Conservation (phyloP, 1,140 invertebrate genomes). For the Anastatus disparis region DNA sequence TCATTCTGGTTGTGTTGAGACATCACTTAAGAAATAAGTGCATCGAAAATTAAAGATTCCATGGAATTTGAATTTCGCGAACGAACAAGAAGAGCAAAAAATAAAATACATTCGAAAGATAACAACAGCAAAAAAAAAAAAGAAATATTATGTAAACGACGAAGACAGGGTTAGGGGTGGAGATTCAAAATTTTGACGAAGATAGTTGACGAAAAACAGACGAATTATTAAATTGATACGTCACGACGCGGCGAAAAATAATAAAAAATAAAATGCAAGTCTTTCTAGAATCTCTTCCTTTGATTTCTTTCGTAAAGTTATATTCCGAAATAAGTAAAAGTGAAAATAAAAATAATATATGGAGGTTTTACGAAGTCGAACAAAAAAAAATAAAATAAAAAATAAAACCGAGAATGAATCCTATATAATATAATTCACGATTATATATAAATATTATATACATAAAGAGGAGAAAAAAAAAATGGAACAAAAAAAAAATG, state of each 20-base stretch:
- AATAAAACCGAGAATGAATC: slow-evolving; percentile 38
- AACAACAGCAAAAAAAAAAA: neutral
- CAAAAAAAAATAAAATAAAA: neutral
- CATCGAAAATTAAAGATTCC: no score
- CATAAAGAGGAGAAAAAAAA: slow-evolving; percentile 15
- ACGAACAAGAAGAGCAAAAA: no score
- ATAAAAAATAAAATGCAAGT: neutral
- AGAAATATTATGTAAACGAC: neutral
- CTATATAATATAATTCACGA: slow-evolving; percentile 43
- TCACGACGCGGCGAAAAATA: neutral
- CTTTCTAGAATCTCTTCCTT: slow-evolving; percentile 40
- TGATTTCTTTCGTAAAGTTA: slow-evolving; percentile 32
- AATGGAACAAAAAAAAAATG: neutral
- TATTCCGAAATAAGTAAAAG: slow-evolving; percentile 5
- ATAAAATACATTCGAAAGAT: no score
- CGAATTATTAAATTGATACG: neutral
- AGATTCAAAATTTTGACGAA: neutral
- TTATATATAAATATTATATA: slow-evolving; percentile 43
- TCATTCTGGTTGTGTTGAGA: neutral
- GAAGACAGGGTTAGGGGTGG: neutral
- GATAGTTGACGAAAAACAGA: neutral
- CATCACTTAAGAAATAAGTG: no score
- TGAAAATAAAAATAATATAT: neutral
- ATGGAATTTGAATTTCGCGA: no score
- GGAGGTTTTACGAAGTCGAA: slow-evolving; percentile 11